Percentiles rank a stretch among this genome's conserved stretches.
These are phyloP conservation scores for Drosophila ficusphila DNA, from an alignment of 1,140 invertebrate genomes.

Conservation along the genomic window DNA sequence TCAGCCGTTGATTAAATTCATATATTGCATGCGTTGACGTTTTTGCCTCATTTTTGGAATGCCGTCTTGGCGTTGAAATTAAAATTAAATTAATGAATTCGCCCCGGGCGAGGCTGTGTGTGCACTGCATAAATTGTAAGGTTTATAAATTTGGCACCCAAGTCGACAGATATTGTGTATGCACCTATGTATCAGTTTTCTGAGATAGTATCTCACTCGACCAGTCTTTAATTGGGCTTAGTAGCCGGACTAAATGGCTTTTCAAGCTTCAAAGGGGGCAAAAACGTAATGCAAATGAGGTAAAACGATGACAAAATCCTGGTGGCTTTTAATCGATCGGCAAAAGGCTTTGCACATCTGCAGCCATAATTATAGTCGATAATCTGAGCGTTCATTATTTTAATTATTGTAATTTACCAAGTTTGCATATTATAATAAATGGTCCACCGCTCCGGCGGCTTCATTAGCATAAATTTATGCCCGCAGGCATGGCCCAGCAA, in stretches of 20 bases:
- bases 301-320: slow-evolving; percentile 34
- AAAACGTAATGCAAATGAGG: slow-evolving; percentile 29
- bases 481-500: slow-evolving; percentile 8
- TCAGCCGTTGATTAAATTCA: slow-evolving; percentile 76
- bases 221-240: slow-evolving; percentile 39
- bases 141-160: slow-evolving; percentile 37
- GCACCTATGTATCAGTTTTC: no score
- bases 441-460: slow-evolving; percentile 51
- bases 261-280: background rate
- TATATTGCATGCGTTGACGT: slow-evolving; percentile 57
- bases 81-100: slow-evolving; percentile 77
- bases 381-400: slow-evolving; percentile 79
- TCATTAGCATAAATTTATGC: slow-evolving; percentile 68
- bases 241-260: slow-evolving; percentile 8
- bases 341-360: slow-evolving; percentile 44
- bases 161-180: no score
- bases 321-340: slow-evolving; percentile 22
- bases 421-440: slow-evolving; percentile 82
- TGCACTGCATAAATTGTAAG: slow-evolving; percentile 23
- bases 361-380: slow-evolving; percentile 74
- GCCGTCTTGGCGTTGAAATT: slow-evolving; percentile 78
- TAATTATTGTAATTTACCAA: slow-evolving; percentile 80
- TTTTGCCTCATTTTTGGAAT: slow-evolving; percentile 73
- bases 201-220: background rate
- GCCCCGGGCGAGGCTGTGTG: background rate